Conservation (phyloP, 2,888 invertebrate species). For the Catocala sponsa region DNA sequence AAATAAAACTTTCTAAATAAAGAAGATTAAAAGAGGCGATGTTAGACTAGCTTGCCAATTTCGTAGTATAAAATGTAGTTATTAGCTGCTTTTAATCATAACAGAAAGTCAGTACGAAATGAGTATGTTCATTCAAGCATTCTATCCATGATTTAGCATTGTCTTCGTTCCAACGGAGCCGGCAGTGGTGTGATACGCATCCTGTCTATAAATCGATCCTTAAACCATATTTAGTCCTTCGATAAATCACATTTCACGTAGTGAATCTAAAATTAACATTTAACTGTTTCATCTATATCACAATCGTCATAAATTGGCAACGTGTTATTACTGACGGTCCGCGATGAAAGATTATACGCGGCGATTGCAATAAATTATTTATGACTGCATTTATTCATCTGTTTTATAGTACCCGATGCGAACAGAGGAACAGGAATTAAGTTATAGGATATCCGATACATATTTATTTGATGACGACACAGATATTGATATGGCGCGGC, state of each 20-base stretch:
- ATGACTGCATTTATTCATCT: slow-evolving; percentile 34
- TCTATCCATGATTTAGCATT: too few relatives aligned
- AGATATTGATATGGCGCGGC: too few relatives aligned
- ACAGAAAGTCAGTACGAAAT: too few relatives aligned
- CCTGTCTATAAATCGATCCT: background rate
- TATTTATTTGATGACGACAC: too few relatives aligned
- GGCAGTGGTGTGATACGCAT: too few relatives aligned
- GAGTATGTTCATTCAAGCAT: too few relatives aligned
- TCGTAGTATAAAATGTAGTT: too few relatives aligned
- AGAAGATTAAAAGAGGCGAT: too few relatives aligned
- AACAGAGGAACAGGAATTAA: background rate
- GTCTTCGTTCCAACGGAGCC: too few relatives aligned
- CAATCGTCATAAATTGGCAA: slow-evolving; percentile 39
- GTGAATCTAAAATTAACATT: slow-evolving; percentile 33
- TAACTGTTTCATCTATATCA: slow-evolving; percentile 28
- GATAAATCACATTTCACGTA: slow-evolving; percentile 23
- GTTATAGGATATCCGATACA: background rate
- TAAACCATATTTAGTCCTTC: slow-evolving; percentile 5
- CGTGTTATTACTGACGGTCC: slow-evolving; percentile 27
- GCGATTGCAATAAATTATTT: slow-evolving; percentile 40
- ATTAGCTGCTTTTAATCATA: too few relatives aligned
- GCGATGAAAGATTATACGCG: slow-evolving; percentile 37
- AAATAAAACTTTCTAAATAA: too few relatives aligned
- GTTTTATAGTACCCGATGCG: slow-evolving; percentile 28
- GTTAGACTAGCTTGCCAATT: too few relatives aligned